Percentiles rank a stretch among this genome's conserved stretches.
Conservation (phyloP, 2,888 invertebrate species). For the Strigamia transsilvanica region DNA sequence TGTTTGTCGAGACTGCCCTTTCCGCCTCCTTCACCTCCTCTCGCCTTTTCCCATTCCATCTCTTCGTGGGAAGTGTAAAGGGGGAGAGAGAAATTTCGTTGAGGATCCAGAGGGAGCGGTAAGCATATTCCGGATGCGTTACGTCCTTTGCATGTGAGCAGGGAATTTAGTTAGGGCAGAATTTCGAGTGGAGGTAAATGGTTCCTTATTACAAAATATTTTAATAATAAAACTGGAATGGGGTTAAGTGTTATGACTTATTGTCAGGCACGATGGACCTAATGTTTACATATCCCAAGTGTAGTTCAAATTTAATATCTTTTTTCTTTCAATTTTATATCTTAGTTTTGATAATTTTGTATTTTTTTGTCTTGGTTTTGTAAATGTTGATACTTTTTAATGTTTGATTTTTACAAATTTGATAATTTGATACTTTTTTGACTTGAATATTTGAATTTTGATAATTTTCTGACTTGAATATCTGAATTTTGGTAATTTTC, state of each 20-base stretch:
- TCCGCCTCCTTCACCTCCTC: not conserved
- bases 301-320: not conserved
- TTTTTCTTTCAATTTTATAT: no score
- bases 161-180: slow-evolving; percentile 21
- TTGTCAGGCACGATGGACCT: not conserved
- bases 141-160: slow-evolving; percentile 39
- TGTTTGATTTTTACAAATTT: no score
- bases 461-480: no score
- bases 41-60: not conserved
- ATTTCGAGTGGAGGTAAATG: not conserved
- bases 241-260: not conserved
- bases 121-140: slow-evolving; percentile 28
- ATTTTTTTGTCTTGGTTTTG: no score
- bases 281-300: not conserved
- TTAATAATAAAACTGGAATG: slow-evolving; percentile 3
- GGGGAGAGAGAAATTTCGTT: not conserved
- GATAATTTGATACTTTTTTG: no score
- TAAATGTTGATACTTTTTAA: no score
- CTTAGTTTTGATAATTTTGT: no score
- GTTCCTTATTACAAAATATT: slow-evolving; percentile 32
- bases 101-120: slow-evolving; percentile 13
- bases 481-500: no score
- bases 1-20: not conserved
- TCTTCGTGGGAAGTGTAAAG: slow-evolving; percentile 6
- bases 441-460: no score